Evolutionary conservation across 2,888 invertebrate genomes (phyloP), one percentile per base, ranked within the genome.

Genomic region (Polymixis lichenea): DNA sequence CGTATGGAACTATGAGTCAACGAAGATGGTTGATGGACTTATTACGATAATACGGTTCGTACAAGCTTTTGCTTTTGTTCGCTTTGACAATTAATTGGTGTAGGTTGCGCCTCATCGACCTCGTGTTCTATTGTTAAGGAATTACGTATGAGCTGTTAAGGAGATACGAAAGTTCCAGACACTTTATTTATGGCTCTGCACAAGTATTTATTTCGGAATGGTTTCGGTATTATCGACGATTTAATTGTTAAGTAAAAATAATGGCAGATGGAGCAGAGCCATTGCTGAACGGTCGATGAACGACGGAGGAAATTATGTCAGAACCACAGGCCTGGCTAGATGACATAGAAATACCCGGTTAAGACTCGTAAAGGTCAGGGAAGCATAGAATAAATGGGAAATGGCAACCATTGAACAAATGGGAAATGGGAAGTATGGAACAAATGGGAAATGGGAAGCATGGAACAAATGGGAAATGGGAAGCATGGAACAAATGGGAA

Each of bases 1-100:
- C 11, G 51, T 53, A 19, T 9, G 0, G 9, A 13, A 9, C 22
- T 56, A 55, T 7, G 15, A 64, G 49, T 72, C 79, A 28, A 46
- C 46, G 22, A 25, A 46, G 15, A 43, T 32, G 69, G 71, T 43
- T 28, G n/a, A 61, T 28, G 55, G 70, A 77, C 68, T 71, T 86
- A 80, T 80, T 78, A 66, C 71, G 65, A 78, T 86, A 75, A 75
- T 73, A 61, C 38, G 46, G 61, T 58, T 60, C 58, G 66, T 72
- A 86, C 79, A 82, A 80, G 80, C 78, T 77, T 79, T 82, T 72
- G 86, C 78, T 83, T 76, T 77, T 83, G 85, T 83, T 73, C 72
- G 49, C 49, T 82, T 61, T 68, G 73, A 71, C 77, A 72, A 85
- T 83, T 83, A 83, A 83, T 83, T 77, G 82, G 85, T 84, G 82